A percentile compares a stretch with the other conserved stretches of the same genome.
Evolutionary conservation across 30 jellyfish, hydroid and myxozoan species (phyloP).

Genomic region (Pseudorhiza aurosa): DNA sequence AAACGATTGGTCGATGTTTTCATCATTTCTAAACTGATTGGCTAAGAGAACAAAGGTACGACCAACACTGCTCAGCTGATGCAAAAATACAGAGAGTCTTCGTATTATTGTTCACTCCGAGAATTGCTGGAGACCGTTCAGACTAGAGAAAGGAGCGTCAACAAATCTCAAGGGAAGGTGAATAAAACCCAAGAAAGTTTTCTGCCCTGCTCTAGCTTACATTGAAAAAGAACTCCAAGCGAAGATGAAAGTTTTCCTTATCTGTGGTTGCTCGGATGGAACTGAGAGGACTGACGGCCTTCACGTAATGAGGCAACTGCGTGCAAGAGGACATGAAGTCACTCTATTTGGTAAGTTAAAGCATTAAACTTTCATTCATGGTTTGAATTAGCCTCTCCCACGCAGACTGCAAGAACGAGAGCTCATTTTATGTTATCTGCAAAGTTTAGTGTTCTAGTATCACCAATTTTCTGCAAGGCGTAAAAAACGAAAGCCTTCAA

Average conservation of each 20-base stretch:
- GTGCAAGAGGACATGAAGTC: conserved; percentile 82
- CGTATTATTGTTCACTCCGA: neutral
- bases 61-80: conserved; percentile 41
- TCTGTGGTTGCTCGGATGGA: conserved; percentile 75
- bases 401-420: too few species aligned
- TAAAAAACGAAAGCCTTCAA: too few species aligned
- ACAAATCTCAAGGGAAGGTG: too few species aligned
- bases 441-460: too few species aligned
- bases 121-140: neutral
- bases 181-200: neutral
- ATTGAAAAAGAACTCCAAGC: neutral
- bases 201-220: neutral
- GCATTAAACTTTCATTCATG: neutral
- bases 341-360: conserved; percentile 72
- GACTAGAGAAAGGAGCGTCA: neutral
- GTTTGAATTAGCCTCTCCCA: too few species aligned
- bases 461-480: too few species aligned
- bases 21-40: neutral
- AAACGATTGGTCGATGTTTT: neutral
- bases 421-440: too few species aligned
- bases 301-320: conserved; percentile 81
- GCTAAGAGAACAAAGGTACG: conserved; percentile 23
- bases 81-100: neutral
- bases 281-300: conserved; percentile 75
- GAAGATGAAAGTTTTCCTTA: conserved; percentile 72